These are phyloP conservation scores for Phataginus tricuspis DNA, from an alignment of 2,797 vertebrate species.

Conservation along the genomic window DNA sequence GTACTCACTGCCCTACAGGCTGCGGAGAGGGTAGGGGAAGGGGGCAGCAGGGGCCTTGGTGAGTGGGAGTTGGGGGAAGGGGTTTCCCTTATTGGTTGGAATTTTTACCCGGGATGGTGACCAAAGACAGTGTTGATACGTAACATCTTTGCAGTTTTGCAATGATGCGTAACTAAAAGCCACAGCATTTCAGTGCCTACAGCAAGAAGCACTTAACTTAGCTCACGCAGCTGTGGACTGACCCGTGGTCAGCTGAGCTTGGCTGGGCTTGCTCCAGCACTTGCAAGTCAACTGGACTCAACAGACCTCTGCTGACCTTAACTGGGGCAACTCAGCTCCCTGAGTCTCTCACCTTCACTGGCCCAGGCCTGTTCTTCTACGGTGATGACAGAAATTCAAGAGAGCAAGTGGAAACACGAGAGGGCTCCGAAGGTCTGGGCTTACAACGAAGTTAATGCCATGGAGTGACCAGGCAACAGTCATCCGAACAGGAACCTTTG, in stretches of 20 bases:
- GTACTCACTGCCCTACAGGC: neutral
- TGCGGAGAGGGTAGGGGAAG: accelerated
- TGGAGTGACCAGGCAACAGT: neutral
- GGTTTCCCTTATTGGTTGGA: neutral
- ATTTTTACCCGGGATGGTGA: neutral
- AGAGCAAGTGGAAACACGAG: neutral
- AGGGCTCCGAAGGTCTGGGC: neutral
- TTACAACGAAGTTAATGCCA: too few species aligned
- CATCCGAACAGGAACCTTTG: neutral
- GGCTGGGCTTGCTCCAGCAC: neutral
- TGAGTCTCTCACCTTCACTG: neutral
- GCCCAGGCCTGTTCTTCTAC: neutral
- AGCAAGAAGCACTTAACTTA: neutral
- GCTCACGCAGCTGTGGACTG: neutral
- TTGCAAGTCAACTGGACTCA: neutral
- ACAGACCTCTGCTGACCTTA: neutral
- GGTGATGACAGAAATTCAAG: neutral
- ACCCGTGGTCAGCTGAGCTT: neutral
- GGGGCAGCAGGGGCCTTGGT: accelerated
- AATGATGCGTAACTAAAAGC: neutral
- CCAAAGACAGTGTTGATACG: neutral
- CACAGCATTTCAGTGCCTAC: accelerated
- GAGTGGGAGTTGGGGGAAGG: too few species aligned
- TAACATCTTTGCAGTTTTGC: neutral
- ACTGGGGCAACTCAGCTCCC: neutral